phyloP scores from a whole-genome alignment of 1,140 invertebrate species.

The Drosophila saltans region DNA sequence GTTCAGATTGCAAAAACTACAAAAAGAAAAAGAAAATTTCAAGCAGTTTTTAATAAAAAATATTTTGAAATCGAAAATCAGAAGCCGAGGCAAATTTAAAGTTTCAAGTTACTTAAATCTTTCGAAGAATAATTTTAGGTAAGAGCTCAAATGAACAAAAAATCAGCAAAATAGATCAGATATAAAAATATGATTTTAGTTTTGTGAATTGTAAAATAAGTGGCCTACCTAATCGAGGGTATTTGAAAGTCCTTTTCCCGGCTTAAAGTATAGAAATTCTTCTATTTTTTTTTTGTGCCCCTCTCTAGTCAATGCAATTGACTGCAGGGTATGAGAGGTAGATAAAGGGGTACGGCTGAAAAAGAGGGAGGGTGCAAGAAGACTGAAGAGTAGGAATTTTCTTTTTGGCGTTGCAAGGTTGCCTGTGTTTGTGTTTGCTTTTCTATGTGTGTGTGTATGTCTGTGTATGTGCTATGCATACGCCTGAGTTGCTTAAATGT shows the following conservation, averaged over 20 bases:
- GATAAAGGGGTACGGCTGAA: neutral
- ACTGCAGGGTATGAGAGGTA: constrained; percentile 42
- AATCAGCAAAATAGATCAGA: no score
- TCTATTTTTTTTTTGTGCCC: neutral
- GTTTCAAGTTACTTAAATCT: no score
- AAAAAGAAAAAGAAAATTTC: no score
- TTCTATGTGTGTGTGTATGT: constrained; percentile 39
- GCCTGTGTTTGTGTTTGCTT: constrained; percentile 49
- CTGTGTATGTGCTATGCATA: constrained; percentile 64
- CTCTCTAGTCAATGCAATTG: constrained; percentile 72
- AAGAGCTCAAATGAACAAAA: no score
- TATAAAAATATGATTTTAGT: no score
- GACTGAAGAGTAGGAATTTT: constrained; percentile 7
- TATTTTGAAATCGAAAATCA: no score
- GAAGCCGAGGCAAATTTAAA: no score
- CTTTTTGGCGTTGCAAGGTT: constrained; percentile 63
- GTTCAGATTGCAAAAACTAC: no score
- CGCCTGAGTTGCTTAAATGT: constrained; percentile 79
- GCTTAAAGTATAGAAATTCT: neutral
- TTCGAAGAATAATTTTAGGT: no score
- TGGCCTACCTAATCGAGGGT: neutral
- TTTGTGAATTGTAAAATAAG: neutral
- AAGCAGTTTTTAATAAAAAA: no score
- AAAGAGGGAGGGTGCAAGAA: neutral
- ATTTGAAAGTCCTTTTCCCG: neutral